Evolutionary conservation across 1,140 invertebrate species (phyloP), one percentile per base, ranked within the genome.

Genomic region (Apolygus lucorum): DNA sequence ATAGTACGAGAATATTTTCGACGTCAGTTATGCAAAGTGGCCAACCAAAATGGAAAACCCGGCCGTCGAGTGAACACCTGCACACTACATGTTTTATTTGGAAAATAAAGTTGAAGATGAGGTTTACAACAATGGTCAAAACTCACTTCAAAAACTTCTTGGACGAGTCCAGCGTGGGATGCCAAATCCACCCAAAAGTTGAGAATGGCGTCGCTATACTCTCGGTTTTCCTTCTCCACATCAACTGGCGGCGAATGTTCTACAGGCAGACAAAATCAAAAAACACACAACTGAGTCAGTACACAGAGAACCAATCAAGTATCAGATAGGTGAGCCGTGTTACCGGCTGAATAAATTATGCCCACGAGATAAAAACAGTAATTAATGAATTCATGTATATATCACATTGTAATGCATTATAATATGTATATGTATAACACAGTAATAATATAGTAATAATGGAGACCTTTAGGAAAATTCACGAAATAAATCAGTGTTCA

Each of bases 171-270:
- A 13, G 52, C 34, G n/a, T 26, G 49, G 24, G 34, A 42, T 26
- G 62, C 90, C 28, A 92, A 74, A n/a, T 86, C 87, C 79, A 91
- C 90, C 86, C 90, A 92, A 0, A 92, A 78, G 70, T 85, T 87
- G 59, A 86, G 83, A 75, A 91, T 88, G 52, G 87, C 83, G 69
- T 91, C 87, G 29, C 89, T 83, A 42, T 85, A 81, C 70, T 92
- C 89, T 71, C 85, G 81, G 76, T 92, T 92, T 70, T 88, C 76
- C 75, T 87, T 86, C 21, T 92, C 90, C 2, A 88, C 77, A 75
- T 92, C 89, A 26, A 90, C 76, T 27, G 84, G 79, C 67, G 83
- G 79, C 71, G 89, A 89, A 76, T 92, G 90, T 68, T 92, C 90
- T 86, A 79, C 67, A 83, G 84, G 73, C 74, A 72, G 29, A 64